Conservation (phyloP, 2,113 vertebrate species). For the Lanius ludovicianus region DNA sequence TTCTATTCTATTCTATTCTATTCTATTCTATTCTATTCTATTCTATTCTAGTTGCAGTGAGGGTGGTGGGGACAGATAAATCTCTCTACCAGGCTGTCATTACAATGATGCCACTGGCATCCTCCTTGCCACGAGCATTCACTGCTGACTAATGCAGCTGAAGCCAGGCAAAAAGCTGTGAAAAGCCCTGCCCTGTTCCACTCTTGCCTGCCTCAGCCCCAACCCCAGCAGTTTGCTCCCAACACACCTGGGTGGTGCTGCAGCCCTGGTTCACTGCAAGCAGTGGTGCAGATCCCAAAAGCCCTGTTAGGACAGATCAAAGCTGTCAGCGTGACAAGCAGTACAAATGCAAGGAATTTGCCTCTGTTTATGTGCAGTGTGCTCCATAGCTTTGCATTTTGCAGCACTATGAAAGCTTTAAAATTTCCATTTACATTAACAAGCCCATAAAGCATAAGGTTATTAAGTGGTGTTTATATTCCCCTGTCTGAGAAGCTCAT, state of each 20-base stretch:
- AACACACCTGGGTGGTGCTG: not conserved
- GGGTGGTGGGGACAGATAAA: not conserved
- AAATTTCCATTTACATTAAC: conserved; percentile 37
- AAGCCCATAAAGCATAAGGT: conserved; percentile 32
- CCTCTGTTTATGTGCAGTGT: not conserved
- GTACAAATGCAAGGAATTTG: not conserved
- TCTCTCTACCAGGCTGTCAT: not conserved
- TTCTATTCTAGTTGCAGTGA: not conserved
- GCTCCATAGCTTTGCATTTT: not conserved
- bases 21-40: not conserved
- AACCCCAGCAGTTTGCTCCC: not conserved
- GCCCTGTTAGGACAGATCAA: not conserved
- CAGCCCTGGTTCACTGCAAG: accelerated
- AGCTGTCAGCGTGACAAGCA: not conserved
- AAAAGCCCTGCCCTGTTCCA: not conserved
- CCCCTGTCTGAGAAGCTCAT: not conserved
- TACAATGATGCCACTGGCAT: not conserved
- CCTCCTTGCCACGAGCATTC: not conserved
- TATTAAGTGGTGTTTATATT: conserved; percentile 48
- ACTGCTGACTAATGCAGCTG: not conserved
- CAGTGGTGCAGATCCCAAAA: accelerated
- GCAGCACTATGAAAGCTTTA: not conserved
- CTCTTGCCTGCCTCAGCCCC: accelerated
- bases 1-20: accelerated
- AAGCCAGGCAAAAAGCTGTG: not conserved